Conservation (phyloP, 2,113 vertebrate genomes). For the Girardinichthys multiradiatus region DNA sequence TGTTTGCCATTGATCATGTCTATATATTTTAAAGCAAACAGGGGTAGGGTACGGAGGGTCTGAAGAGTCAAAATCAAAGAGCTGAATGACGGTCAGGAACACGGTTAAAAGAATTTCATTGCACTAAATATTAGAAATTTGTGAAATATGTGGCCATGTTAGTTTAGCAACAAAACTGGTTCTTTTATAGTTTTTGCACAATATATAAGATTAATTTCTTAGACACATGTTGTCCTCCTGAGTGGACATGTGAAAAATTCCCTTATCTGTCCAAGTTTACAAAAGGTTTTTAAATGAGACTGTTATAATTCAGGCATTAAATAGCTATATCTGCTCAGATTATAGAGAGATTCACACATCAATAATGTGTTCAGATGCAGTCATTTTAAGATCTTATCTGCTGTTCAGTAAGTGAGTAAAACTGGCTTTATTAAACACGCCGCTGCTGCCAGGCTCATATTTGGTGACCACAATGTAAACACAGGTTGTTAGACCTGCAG, state of each 20-base stretch:
- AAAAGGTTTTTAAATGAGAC: too few species aligned
- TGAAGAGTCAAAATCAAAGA: too few species aligned
- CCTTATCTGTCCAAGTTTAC: too few species aligned
- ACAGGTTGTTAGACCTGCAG: constrained; percentile 38
- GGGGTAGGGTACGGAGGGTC: too few species aligned
- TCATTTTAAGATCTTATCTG: constrained; percentile 33
- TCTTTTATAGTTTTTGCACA: too few species aligned
- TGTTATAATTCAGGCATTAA: too few species aligned
- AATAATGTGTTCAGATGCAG: constrained; percentile 30
- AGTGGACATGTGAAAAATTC: too few species aligned
- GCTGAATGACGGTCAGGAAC: neutral
- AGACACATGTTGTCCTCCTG: too few species aligned
- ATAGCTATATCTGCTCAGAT: neutral
- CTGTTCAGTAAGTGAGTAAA: constrained; percentile 36
- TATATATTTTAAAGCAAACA: neutral
- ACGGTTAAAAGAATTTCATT: neutral
- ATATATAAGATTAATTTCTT: neutral
- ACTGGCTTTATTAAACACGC: constrained; percentile 15
- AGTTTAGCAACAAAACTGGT: too few species aligned
- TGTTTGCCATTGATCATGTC: neutral
- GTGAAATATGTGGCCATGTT: neutral
- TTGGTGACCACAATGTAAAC: constrained; percentile 47
- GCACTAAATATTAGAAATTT: neutral
- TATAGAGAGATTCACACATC: neutral
- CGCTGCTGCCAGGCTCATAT: constrained; percentile 33